These are phyloP conservation scores for Mercenaria mercenaria DNA, from an alignment of 1,140 invertebrate species.

Conservation along the genomic window DNA sequence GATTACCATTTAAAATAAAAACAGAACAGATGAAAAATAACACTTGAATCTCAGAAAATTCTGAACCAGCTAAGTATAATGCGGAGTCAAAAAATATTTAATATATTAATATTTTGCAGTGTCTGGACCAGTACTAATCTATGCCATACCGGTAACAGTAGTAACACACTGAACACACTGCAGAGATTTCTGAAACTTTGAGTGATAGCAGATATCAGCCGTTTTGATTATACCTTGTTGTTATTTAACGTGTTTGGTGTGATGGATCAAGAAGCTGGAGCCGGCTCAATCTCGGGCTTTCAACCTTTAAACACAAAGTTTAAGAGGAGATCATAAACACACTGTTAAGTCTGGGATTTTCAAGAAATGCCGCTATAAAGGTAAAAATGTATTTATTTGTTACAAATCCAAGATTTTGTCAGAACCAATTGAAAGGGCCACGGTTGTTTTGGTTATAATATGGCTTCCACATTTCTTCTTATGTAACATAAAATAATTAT, in stretches of 20 bases:
- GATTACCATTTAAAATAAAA: too few species aligned
- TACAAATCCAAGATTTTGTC: not conserved
- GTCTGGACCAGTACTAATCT: not conserved
- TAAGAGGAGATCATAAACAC: conserved; percentile 50
- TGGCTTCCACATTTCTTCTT: not conserved
- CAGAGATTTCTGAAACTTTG: not conserved
- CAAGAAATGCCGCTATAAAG: conserved; percentile 64
- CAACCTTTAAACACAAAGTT: too few species aligned
- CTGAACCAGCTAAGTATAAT: too few species aligned
- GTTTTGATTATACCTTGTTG: not conserved
- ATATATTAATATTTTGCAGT: not conserved
- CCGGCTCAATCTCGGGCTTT: not conserved
- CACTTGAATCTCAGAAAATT: too few species aligned
- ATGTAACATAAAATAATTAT: not conserved
- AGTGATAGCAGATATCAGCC: too few species aligned
- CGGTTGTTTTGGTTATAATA: not conserved
- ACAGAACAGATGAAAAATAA: too few species aligned
- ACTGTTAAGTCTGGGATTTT: conserved; percentile 51
- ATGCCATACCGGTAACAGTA: not conserved
- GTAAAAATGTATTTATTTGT: not conserved
- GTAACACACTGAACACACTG: not conserved
- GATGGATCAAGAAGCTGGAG: conserved; percentile 24
- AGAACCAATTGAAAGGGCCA: not conserved
- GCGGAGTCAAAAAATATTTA: not conserved
- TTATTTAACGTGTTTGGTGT: not conserved